Base-by-base conservation (phyloP, 2,797 vertebrate species). In the Microctenopoma stevenorrisi region DNA sequence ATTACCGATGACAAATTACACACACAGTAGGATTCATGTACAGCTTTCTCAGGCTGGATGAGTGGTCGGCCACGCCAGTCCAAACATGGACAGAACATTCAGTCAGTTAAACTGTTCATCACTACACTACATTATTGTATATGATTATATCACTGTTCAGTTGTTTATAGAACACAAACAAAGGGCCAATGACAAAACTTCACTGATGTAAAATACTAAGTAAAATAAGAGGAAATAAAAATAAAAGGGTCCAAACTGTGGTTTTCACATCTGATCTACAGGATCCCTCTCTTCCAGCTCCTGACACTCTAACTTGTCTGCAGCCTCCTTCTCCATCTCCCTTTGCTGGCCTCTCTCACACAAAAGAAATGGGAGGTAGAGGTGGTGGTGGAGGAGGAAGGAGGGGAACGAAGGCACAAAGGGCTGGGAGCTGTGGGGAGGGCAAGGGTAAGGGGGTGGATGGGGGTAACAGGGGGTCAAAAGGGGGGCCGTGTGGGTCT, bases 341-440 rank as follows among this genome's bases (percentile, higher is more conserved):
- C 74, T 76, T 77, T 33, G 26, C 85, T 76, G 90, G 91, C 88
- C 87, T 77, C 90, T 84, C 63, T 33, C 78, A 87, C 89, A 92
- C 89, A 92, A 92, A 92, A 86, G 80, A 76, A 61, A 69, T 65
- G 74, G 72, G 70, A 81, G 80, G 73, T 52, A 78, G 85, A 63
- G 22, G 22, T 22, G 72, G 76, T 68, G 78, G 79, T 68, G 64
- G 60, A 58, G 65, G 33, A 55, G 67, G 37, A 72, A 72, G 76
- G 51, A 63, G 69, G 72, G 30, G 70, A 37, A 28, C 61, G 62
- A 65, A 74, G 79, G 76, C 85, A 92, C 90, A 92, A 90, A 91
- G 78, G 82, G 82, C 72, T 81, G 78, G 72, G 77, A 83, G 88
- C 79, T 78, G 84, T 77, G 75, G 82, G 82, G 86, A 85, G 60